Conservation (phyloP, 2,113 vertebrate species). For the Rhinolophus ferrumequinum region DNA sequence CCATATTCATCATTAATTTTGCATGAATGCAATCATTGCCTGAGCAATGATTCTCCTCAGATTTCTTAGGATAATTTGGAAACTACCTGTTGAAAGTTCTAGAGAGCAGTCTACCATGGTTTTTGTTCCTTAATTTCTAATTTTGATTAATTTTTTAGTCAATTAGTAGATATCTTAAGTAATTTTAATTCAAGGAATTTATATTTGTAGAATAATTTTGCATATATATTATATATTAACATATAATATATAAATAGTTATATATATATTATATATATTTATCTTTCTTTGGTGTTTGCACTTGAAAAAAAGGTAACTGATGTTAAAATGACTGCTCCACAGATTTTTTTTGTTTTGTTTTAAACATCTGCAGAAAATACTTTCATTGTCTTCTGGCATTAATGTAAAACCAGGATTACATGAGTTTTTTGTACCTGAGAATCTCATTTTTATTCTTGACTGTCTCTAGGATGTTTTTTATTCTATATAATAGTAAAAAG, state of each 20-base stretch:
- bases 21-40: neutral
- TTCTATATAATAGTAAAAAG: neutral
- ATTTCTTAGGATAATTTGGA: neutral
- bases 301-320: neutral
- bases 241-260: neutral
- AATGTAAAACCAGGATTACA: neutral
- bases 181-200: neutral
- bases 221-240: too few species aligned
- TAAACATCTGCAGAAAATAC: neutral
- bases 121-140: neutral
- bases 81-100: neutral
- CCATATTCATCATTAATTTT: neutral
- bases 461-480: neutral
- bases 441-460: neutral
- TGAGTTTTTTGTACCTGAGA: neutral
- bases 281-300: neutral
- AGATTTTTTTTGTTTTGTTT: neutral
- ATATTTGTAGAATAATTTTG: neutral
- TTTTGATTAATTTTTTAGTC: neutral
- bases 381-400: neutral
- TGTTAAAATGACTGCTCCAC: neutral
- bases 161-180: neutral
- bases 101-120: neutral
- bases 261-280: neutral
- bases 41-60: neutral